Evolutionary conservation across 23 tunicate species (phyloP).

Genomic region (Botrylloides violaceus): DNA sequence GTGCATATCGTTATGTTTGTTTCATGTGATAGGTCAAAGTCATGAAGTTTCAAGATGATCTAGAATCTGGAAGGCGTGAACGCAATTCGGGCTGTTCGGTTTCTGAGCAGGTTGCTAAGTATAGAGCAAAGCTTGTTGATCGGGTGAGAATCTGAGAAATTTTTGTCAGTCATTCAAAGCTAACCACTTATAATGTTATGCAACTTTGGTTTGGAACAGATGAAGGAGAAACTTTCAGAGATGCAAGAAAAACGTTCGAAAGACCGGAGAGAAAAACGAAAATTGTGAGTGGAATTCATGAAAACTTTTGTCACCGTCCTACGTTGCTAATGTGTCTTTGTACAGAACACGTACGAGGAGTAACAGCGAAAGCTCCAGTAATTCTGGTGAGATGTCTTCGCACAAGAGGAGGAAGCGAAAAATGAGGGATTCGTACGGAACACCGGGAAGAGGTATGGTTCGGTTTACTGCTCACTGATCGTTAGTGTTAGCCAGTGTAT

Average conservation of each 20-base stretch:
- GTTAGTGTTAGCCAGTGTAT: slow-evolving; percentile 20
- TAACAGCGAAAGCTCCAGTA: slow-evolving; percentile 1
- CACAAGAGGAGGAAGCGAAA: not conserved
- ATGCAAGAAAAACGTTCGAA: not conserved
- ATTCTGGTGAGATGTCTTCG: slow-evolving; percentile 3
- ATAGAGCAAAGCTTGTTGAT: slow-evolving; percentile 72
- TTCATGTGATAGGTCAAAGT: slow-evolving; percentile 63
- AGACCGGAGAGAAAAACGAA: slow-evolving; percentile 4
- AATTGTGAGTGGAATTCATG: not conserved
- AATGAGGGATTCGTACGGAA: not conserved
- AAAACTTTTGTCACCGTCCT: not conserved
- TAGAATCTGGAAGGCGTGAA: slow-evolving; percentile 73
- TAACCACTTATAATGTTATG: not conserved
- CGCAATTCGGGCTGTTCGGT: slow-evolving; percentile 29
- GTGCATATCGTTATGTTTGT: not conserved
- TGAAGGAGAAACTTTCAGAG: not conserved
- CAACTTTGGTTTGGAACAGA: not conserved
- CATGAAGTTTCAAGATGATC: slow-evolving; percentile 88
- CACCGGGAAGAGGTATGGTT: slow-evolving; percentile 19
- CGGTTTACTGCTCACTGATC: too few species aligned
- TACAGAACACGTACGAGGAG: slow-evolving; percentile 6
- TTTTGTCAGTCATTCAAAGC: too few species aligned
- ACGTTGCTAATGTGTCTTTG: not conserved
- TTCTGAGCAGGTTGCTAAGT: slow-evolving; percentile 60
- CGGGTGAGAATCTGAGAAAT: slow-evolving; percentile 36